Evolutionary conservation across 2,888 invertebrate genomes (phyloP).

Genomic region (Lasioglossum marginatum): DNA sequence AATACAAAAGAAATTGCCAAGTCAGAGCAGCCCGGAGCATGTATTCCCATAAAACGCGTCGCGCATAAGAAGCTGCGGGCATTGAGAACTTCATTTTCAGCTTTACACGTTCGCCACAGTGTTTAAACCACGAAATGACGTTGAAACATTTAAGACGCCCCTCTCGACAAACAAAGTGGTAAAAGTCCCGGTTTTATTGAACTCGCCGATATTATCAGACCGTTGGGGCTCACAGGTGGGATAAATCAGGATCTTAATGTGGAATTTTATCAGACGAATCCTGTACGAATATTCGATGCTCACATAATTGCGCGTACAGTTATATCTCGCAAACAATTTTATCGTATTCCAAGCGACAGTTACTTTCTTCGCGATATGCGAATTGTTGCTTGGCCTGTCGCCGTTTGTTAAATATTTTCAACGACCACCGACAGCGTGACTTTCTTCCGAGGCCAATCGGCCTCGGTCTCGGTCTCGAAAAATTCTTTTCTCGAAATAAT

Average conservation of each 20-base stretch:
- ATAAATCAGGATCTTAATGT: constrained; percentile 57
- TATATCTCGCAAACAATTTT: constrained; percentile 47
- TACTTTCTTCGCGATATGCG: constrained; percentile 54
- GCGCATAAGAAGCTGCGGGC: not conserved
- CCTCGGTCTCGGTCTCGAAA: not conserved
- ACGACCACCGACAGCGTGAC: constrained; percentile 52
- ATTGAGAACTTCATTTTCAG: constrained; percentile 21
- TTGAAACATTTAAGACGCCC: not conserved
- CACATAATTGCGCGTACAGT: constrained; percentile 46
- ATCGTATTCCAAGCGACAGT: constrained; percentile 54
- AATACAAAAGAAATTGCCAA: not conserved
- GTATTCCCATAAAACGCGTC: constrained; percentile 7
- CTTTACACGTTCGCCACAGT: not conserved
- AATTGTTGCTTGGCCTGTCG: constrained; percentile 49
- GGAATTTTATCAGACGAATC: constrained; percentile 47
- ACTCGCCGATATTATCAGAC: constrained; percentile 24
- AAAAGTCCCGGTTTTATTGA: constrained; percentile 48
- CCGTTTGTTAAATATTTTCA: constrained; percentile 45
- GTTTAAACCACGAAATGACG: constrained; percentile 25
- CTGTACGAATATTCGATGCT: constrained; percentile 46
- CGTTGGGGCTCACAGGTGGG: constrained; percentile 7
- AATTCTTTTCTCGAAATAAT: not conserved
- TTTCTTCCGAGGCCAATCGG: constrained; percentile 33
- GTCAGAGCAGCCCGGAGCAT: not conserved
- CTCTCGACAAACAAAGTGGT: constrained; percentile 20